A percentile compares a stretch with the other conserved stretches of the same genome.
Conservation (phyloP, 2,797 vertebrate genomes). For the Lemur catta region DNA sequence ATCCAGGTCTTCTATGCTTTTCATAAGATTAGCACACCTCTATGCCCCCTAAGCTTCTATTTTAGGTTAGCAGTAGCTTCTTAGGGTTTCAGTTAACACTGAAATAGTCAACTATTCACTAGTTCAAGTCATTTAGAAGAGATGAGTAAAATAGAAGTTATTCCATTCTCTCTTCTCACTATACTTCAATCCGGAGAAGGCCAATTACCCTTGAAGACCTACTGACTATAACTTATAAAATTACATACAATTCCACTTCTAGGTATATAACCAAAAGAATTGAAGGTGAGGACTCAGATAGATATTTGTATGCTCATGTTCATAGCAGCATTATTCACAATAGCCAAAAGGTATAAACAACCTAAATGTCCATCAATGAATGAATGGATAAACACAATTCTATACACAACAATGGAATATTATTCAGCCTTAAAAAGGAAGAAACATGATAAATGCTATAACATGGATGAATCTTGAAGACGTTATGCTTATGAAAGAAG, state of each 20-base stretch:
- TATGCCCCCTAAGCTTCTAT: not conserved
- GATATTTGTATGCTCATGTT: not conserved
- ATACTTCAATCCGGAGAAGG: not conserved
- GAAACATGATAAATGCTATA: not conserved
- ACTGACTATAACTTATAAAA: not conserved
- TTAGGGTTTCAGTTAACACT: not conserved
- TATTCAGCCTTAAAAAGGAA: not conserved
- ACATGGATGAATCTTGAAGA: not conserved
- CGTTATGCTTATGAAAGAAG: not conserved
- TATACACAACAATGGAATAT: not conserved
- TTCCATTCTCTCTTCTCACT: not conserved
- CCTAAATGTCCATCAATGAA: not conserved
- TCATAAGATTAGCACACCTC: not conserved
- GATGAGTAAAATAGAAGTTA: not conserved
- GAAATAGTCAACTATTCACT: not conserved
- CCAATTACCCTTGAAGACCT: not conserved
- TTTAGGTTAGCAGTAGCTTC: not conserved
- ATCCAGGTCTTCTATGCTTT: not conserved
- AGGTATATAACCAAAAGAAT: not conserved
- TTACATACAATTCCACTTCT: not conserved
- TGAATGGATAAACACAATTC: not conserved
- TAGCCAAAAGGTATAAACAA: not conserved
- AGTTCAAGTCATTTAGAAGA: not conserved
- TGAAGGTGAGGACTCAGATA: not conserved
- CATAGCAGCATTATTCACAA: not conserved